Percentiles rank a stretch among this genome's conserved stretches.
Evolutionary conservation across 1,140 invertebrate species (phyloP).

Genomic region (Ceratosolen solmsi): DNA sequence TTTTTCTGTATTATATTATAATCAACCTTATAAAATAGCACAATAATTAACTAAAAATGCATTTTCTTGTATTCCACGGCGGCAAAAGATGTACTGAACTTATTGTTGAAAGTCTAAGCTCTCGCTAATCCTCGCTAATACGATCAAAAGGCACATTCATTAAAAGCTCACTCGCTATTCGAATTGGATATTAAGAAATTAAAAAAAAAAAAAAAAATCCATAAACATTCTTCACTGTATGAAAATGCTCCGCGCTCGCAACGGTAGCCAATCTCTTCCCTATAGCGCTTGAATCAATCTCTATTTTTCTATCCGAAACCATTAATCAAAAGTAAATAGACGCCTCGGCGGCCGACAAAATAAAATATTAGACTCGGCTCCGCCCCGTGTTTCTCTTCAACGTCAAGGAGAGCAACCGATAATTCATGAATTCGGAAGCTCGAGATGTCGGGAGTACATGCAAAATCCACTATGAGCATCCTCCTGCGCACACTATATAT

Average conservation of each 20-base stretch:
- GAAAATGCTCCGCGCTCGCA: neutral
- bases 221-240: conserved; percentile 5
- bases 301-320: conserved; percentile 36
- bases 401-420: conserved; percentile 33
- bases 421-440: conserved; percentile 33
- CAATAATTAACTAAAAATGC: too few species aligned
- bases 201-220: neutral
- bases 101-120: too few species aligned
- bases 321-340: conserved; percentile 39
- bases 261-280: neutral
- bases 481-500: too few species aligned
- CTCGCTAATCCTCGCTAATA: too few species aligned
- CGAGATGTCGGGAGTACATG: neutral
- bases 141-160: too few species aligned
- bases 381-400: too few species aligned
- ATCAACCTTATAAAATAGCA: too few species aligned
- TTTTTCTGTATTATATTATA: too few species aligned
- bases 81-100: too few species aligned
- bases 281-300: conserved; percentile 24
- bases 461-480: neutral
- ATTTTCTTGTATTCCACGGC: too few species aligned
- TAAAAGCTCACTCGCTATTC: neutral
- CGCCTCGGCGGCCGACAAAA: neutral
- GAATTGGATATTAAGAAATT: too few species aligned
- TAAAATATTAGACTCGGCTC: conserved; percentile 31